Percentiles rank a stretch among this genome's conserved stretches.
Conservation (phyloP, 2,888 invertebrate species). For the Zygothrica quintamaculata region DNA sequence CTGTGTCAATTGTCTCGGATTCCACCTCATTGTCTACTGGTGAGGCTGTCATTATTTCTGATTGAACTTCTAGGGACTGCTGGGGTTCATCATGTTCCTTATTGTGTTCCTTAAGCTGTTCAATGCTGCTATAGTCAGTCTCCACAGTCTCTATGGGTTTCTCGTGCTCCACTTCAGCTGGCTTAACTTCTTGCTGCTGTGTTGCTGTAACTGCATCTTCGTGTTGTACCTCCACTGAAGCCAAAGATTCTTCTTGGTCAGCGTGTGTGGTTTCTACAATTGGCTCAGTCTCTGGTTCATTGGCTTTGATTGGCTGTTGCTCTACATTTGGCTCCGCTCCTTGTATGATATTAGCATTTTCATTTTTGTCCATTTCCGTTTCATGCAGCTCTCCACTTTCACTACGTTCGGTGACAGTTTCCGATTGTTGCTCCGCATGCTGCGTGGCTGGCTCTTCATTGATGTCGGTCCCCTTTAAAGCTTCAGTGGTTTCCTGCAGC, state of each 20-base stretch:
- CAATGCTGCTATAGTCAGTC: slow-evolving; percentile 52
- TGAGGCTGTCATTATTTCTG: slow-evolving; percentile 12
- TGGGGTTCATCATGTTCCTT: slow-evolving; percentile 11
- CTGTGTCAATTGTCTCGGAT: slow-evolving; percentile 26
- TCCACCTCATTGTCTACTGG: slow-evolving; percentile 14
- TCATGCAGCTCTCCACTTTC: slow-evolving; percentile 51
- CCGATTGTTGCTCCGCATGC: slow-evolving; percentile 32
- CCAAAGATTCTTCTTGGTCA: slow-evolving; percentile 11
- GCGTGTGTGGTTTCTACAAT: slow-evolving; percentile 9
- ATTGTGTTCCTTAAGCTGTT: slow-evolving; percentile 39
- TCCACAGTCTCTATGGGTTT: slow-evolving; percentile 17
- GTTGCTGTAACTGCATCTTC: neutral
- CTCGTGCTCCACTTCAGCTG: slow-evolving; percentile 8
- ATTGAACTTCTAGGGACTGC: neutral
- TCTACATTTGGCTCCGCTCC: slow-evolving; percentile 66
- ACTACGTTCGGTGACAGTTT: slow-evolving; percentile 51
- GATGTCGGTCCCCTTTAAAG: slow-evolving; percentile 46
- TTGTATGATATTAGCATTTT: slow-evolving; percentile 71
- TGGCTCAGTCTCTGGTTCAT: slow-evolving; percentile 6
- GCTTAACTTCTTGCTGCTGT: slow-evolving; percentile 5
- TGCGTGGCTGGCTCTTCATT: slow-evolving; percentile 14
- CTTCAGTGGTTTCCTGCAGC: slow-evolving; percentile 42
- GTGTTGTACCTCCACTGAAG: neutral
- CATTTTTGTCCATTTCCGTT: slow-evolving; percentile 64
- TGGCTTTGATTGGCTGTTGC: slow-evolving; percentile 39